Evolutionary conservation across 2,113 vertebrate species (phyloP).

Genomic region (Xiphophorus maculatus): DNA sequence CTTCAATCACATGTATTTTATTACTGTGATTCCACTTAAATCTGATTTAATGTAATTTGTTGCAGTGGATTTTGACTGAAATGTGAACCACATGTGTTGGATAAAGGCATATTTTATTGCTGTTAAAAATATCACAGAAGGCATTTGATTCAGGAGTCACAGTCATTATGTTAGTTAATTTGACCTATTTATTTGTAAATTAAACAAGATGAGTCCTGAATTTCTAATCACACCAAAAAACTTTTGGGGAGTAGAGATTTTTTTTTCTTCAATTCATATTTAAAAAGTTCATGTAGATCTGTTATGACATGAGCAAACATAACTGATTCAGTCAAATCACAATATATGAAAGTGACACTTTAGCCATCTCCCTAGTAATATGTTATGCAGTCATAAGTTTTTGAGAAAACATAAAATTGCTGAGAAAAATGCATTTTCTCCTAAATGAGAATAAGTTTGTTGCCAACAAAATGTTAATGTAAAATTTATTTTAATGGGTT

Average conservation of each 20-base stretch:
- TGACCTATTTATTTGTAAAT: not conserved
- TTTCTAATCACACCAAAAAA: not conserved
- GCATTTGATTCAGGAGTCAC: slow-evolving; percentile 15
- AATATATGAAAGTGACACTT: not conserved
- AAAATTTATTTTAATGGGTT: no score
- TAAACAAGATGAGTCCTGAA: not conserved
- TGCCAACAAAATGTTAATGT: no score
- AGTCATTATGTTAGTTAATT: not conserved
- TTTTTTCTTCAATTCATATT: not conserved
- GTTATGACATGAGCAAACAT: not conserved
- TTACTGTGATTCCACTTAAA: not conserved
- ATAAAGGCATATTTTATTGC: slow-evolving; percentile 18
- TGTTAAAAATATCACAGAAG: slow-evolving; percentile 20
- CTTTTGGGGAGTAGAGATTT: not conserved
- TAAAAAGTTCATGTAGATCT: not conserved
- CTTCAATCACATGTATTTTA: slow-evolving; percentile 18
- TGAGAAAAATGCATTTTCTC: not conserved
- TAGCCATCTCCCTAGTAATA: not conserved
- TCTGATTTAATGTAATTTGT: slow-evolving; percentile 6
- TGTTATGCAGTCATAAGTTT: not conserved
- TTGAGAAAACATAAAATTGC: not conserved
- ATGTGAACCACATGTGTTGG: slow-evolving; percentile 28
- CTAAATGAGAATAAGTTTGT: not conserved
- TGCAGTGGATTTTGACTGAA: slow-evolving; percentile 20
- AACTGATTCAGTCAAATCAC: not conserved